A percentile compares a stretch with the other conserved stretches of the same genome.
These are phyloP conservation scores for Habropoda laboriosa DNA, from an alignment of 1,140 invertebrate genomes.

Conservation along the genomic window DNA sequence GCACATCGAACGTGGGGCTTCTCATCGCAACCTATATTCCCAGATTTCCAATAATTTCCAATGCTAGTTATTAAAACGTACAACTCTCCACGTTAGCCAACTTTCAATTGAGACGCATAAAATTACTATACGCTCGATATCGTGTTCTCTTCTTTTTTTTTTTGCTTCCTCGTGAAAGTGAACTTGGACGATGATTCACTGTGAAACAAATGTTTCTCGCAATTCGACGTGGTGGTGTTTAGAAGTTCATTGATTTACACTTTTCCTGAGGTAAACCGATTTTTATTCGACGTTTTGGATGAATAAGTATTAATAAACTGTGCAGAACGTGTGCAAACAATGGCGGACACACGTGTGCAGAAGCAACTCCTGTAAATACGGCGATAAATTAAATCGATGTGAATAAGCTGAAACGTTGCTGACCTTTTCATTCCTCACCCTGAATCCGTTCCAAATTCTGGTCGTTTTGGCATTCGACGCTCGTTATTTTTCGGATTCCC, in stretches of 20 bases:
- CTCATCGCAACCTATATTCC: slow-evolving; percentile 37
- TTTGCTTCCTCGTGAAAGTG: neutral
- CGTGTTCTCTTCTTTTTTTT: too few relatives aligned
- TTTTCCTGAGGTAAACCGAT: neutral
- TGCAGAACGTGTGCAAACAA: slow-evolving; percentile 37
- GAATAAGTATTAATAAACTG: slow-evolving; percentile 34
- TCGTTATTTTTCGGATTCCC: slow-evolving; percentile 29
- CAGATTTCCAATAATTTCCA: neutral
- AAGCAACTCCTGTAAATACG: slow-evolving; percentile 20
- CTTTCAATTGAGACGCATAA: neutral
- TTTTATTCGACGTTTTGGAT: neutral
- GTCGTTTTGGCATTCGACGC: slow-evolving; percentile 43
- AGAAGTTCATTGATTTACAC: neutral
- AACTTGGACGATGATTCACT: neutral
- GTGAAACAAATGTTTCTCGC: neutral
- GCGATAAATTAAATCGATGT: slow-evolving; percentile 32
- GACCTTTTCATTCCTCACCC: slow-evolving; percentile 37
- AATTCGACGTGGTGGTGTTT: too few relatives aligned
- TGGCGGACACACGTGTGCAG: neutral
- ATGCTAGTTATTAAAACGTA: neutral
- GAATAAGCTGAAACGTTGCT: slow-evolving; percentile 23
- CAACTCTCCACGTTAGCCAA: neutral
- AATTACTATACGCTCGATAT: neutral
- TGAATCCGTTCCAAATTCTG: slow-evolving; percentile 58
- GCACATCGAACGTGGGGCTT: neutral